Evolutionary conservation across 2,888 invertebrate species (phyloP), one percentile per base, ranked within the genome.

Genomic region (Hirudinaria manillensis): DNA sequence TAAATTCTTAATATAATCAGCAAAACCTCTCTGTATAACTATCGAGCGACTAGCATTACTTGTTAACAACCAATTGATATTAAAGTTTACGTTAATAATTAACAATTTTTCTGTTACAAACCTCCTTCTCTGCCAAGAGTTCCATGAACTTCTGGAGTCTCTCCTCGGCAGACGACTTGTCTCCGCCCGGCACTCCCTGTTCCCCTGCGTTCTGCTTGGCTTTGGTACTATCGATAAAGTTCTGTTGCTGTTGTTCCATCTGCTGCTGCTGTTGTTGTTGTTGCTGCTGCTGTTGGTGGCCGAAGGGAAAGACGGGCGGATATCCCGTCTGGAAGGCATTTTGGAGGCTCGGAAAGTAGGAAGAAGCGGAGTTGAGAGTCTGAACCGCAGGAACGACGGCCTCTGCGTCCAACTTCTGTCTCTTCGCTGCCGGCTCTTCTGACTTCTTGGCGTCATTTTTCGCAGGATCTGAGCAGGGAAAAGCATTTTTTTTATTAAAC

Each of bases 41-140:
- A 45, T 36, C 10, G 36, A 3, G 4, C 10, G 36, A 45, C 45
- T 45, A 45, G 3, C 10, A 6, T 10, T 38, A 6, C 10, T 3
- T 45, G 16, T 45, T 45, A 45, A 3, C 13, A 45, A 45, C 10
- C 16, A 10, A 45, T 45, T 10, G 16, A 45, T 16, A 45, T 10
- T 1, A 45, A 45, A 16, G 45, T 16, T 4, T 45, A 45, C 10
- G 10, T 61, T 27, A n/a, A 27, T 21, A 61, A 3, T 61, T 61
- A 61, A 61, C 45, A 45, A 45, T 45, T 16, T n/a, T n/a, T n/a
- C n/a, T n/a, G 10, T 6, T n/a, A 29, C 61, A 6, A 19, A 93
- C 93, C 87, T 96, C 93, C 87, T 96, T 97, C 87, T 99, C 98
- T 74, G 91, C 91, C 81, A 99, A 89, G 94, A 99, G 94, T 86